Conservation (phyloP, 2,113 vertebrate species). For the Bufo gargarizans region DNA sequence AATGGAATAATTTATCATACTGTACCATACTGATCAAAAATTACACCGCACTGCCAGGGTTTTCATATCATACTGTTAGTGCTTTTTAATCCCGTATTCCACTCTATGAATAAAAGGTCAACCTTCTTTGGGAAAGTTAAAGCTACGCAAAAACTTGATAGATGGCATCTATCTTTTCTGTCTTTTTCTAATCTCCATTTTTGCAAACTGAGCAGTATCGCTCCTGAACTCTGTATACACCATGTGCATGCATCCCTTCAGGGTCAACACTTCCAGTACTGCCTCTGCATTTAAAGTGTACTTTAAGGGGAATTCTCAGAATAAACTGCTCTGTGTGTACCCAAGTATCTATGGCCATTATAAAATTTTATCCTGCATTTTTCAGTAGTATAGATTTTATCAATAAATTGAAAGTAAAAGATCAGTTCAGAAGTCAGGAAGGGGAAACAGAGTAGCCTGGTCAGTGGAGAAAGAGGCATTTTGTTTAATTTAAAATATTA, state of each 20-base stretch:
- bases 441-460: too few relatives aligned
- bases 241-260: not conserved
- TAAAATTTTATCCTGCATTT: too few relatives aligned
- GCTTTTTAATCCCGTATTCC: not conserved
- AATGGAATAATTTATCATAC: slow-evolving; percentile 33
- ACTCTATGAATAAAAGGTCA: not conserved
- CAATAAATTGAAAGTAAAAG: too few relatives aligned
- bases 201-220: not conserved
- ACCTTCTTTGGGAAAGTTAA: not conserved
- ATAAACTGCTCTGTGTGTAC: too few relatives aligned
- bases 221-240: not conserved
- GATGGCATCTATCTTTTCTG: not conserved
- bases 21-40: not conserved
- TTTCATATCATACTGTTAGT: not conserved
- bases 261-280: not conserved
- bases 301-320: too few relatives aligned
- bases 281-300: not conserved
- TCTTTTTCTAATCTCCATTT: not conserved
- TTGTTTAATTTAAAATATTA: too few relatives aligned
- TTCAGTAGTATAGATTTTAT: too few relatives aligned
- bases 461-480: too few relatives aligned
- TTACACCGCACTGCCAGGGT: not conserved
- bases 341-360: too few relatives aligned
- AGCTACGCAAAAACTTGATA: not conserved
- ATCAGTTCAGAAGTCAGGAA: too few relatives aligned